Base-by-base conservation (phyloP, 2,113 vertebrate genomes). In the Scortum barcoo region DNA sequence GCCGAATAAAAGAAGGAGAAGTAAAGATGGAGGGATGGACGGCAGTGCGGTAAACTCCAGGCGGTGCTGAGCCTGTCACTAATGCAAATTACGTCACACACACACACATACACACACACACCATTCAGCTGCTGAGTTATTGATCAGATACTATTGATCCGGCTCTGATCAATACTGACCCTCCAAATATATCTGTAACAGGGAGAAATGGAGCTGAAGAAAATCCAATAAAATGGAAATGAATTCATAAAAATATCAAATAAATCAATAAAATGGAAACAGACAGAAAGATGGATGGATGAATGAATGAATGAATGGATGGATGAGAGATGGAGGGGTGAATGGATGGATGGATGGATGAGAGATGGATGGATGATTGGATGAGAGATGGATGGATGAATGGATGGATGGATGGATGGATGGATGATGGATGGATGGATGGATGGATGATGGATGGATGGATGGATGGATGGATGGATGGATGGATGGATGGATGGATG, bases 31-130 rank as follows among this genome's bases (percentile, higher is more conserved):
- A 53, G 2, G 46, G 6, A 28, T 12, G 70, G 65, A 78, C 58
- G 62, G 84, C 84, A 84, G 83, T 89, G 87, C 87, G 33, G 80
- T 86, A 89, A 86, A 86, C 83, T 81, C 69, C 78, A 0, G 77
- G 42, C 26, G 28, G 26, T 70, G 73, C 72, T 76, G 72, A 84
- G 76, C 48, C 72, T 50, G 66, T 76, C 56, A 79, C 80, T 42
- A 77, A 87, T 78, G 46, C 65, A 73, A 58, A 50, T 50, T 60
- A 57, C 78, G 26, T 67, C 57, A 76, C 48, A 67, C 70, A 69
- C 74, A 67, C 61, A 76, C 63, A 58, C 65, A 66, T 51, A 54
- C 62, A 44, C 60, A 51, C 72, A 76, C 60, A 61, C 58, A 63
- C 60, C 22, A 28, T 30, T 50, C 63, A 84, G 51, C 33, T 19